phyloP scores from a whole-genome alignment of 30 jellyfish, hydroid and myxozoan genomes.

The Hydractinia symbiolongicarpus region DNA sequence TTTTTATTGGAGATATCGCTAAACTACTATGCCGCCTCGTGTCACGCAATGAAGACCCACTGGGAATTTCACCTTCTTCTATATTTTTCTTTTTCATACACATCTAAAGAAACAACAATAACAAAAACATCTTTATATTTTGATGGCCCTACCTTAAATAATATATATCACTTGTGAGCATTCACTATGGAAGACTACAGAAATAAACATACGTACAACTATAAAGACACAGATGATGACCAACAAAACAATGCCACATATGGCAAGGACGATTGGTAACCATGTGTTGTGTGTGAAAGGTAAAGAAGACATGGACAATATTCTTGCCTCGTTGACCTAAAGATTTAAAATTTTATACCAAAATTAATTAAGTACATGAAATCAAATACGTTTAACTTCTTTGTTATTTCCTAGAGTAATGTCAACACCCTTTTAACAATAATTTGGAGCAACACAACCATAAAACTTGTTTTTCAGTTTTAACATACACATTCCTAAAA shows the following conservation, averaged over 20 bases:
- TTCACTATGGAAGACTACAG: too few relatives aligned
- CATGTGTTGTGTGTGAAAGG: constrained; percentile 47
- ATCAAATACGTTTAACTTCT: too few relatives aligned
- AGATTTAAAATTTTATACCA: background rate
- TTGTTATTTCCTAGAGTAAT: too few relatives aligned
- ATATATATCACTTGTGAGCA: too few relatives aligned
- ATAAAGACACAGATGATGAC: constrained; percentile 35
- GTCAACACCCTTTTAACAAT: too few relatives aligned
- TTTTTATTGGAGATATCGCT: background rate
- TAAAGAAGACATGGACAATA: constrained; percentile 24
- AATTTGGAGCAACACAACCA: too few relatives aligned
- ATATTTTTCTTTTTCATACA: constrained; percentile 1
- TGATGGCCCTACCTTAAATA: background rate
- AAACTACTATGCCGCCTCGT: background rate
- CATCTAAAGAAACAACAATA: background rate
- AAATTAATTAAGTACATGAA: background rate
- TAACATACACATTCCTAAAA: too few relatives aligned
- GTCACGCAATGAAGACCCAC: background rate
- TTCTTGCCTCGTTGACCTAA: constrained; percentile 22
- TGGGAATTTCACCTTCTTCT: constrained; percentile 1
- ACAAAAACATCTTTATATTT: background rate
- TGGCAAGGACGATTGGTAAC: constrained; percentile 74
- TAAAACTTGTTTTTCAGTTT: too few relatives aligned
- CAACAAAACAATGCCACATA: constrained; percentile 45
- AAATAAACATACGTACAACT: constrained; percentile 26